Evolutionary conservation across 2,888 invertebrate species (phyloP).

Genomic region (Drosophila mayaguana): DNA sequence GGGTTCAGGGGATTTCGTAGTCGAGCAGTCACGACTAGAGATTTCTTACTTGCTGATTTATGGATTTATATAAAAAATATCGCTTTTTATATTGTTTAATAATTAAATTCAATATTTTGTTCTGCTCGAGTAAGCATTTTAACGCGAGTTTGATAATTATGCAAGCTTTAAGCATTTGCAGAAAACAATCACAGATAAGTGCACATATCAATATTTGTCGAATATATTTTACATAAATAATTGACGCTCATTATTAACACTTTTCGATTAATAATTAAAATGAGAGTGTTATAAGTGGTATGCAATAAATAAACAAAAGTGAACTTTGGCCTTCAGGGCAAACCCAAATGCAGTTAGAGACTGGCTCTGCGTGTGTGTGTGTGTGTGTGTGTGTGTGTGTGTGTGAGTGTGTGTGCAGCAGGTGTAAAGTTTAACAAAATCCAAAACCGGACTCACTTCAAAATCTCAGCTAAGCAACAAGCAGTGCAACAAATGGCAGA

Average conservation of each 20-base stretch:
- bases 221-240: constrained; percentile 12
- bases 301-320: background rate
- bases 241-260: background rate
- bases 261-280: background rate
- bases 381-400: background rate
- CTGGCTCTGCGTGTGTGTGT: background rate
- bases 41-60: too few relatives aligned
- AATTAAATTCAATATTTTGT: background rate
- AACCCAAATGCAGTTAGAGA: background rate
- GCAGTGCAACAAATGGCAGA: background rate
- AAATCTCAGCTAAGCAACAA: constrained; percentile 3
- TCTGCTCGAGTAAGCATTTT: background rate
- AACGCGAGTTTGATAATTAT: constrained; percentile 1
- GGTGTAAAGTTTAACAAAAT: constrained; percentile 37
- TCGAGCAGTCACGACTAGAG: too few relatives aligned
- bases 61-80: background rate
- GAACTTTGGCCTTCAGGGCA: background rate
- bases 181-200: background rate
- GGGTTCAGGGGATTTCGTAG: too few relatives aligned
- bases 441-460: constrained; percentile 4
- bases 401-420: constrained; percentile 18
- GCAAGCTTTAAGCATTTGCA: background rate
- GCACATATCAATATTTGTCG: background rate
- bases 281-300: background rate
- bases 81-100: background rate